Base-by-base conservation (phyloP, 2,113 vertebrate genomes). In the Tragelaphus imberbis region DNA sequence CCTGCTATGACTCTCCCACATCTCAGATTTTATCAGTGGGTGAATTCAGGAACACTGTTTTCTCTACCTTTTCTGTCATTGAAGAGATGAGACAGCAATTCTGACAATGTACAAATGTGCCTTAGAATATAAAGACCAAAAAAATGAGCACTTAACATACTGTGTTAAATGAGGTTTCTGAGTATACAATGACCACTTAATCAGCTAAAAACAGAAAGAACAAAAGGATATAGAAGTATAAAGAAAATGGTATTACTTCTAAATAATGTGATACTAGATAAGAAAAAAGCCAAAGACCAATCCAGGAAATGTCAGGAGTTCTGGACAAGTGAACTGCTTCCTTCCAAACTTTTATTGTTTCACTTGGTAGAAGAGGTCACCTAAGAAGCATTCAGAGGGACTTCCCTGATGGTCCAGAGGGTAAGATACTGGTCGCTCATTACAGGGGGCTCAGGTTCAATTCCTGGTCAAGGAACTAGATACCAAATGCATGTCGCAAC, bases 271-370 rank as follows among this genome's bases (percentile, higher is more conserved):
- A 80, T 59, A 21, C 27, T 91, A 61, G 21, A 19, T 92, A 94
- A 96, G 86, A 86, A 97, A 90, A 89, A 97, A 90, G n/a, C 51
- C 75, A 56, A 95, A 96, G 82, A 63, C 53, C 85, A 97, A 88
- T 2, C 53, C 68, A 68, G 84, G 77, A 97, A 86, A 89, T 28
- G 40, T 80, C 33, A 94, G 53, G 65, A 51, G 51, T 61, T 58
- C 68, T 61, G 15, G 33, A 82, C 11, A 89, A 84, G 53, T 65
- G 58, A 96, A 90, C 79, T 84, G 58, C 79, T 93, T 63, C 36
- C 33, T 94, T 89, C 65, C 36, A 58, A 91, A 93, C 75, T 21
- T 85, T 8, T 11, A 16, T 36, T 56, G 51, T 84, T 97, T 96
- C 68, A n/a, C 7, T 77, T 53, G 23, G 56, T 63, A 7, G 7